These are phyloP conservation scores for Apamea crenata DNA, from an alignment of 2,888 invertebrate species.

Conservation along the genomic window DNA sequence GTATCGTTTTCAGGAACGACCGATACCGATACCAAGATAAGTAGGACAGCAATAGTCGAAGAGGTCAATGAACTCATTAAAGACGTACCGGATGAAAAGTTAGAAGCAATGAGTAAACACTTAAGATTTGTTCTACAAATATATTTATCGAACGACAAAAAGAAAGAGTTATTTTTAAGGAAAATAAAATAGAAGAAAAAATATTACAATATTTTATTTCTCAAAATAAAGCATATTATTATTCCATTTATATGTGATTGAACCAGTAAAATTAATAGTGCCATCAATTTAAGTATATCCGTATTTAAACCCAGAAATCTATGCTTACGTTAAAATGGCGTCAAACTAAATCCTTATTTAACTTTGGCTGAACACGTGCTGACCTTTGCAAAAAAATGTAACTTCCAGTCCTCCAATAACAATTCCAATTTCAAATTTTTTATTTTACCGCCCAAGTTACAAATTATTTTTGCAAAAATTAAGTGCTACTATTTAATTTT, in stretches of 20 bases:
- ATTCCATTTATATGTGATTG: not conserved
- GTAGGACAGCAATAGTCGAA: conserved; percentile 20
- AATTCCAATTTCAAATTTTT: conserved; percentile 45
- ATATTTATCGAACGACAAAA: conserved; percentile 20
- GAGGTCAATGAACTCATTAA: conserved; percentile 26
- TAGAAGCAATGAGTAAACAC: conserved; percentile 34
- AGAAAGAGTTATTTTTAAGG: conserved; percentile 18
- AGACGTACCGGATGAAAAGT: conserved; percentile 23
- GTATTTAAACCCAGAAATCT: not conserved
- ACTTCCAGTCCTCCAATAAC: too few relatives aligned
- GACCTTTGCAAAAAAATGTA: not conserved
- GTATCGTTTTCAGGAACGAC: conserved; percentile 30
- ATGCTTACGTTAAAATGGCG: not conserved
- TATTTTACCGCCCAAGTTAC: conserved; percentile 60
- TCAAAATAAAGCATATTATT: not conserved
- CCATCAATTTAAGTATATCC: not conserved
- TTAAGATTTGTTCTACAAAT: conserved; percentile 28
- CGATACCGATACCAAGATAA: conserved; percentile 3
- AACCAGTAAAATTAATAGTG: not conserved
- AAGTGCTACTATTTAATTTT: conserved; percentile 9
- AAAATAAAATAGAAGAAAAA: conserved; percentile 20
- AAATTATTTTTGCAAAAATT: not conserved
- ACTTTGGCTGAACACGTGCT: conserved; percentile 18
- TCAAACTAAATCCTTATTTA: conserved; percentile 11
- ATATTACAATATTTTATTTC: too few relatives aligned